A percentile compares a stretch with the other conserved stretches of the same genome.
Conservation (phyloP, 2,888 invertebrate species). For the Graphium colonna region DNA sequence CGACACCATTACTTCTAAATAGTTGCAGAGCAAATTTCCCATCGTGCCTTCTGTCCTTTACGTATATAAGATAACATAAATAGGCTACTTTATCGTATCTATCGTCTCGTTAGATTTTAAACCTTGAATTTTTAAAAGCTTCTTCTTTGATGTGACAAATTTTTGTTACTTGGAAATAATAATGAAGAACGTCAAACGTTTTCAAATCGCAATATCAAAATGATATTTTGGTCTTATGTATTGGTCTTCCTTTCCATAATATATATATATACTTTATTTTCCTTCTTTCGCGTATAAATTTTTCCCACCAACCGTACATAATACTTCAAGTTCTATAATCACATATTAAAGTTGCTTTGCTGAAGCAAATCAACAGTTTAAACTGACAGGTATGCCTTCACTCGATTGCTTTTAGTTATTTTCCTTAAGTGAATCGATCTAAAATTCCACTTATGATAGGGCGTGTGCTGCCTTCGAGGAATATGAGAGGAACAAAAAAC, state of each 20-base stretch:
- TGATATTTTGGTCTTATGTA: too few relatives aligned
- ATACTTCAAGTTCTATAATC: not conserved
- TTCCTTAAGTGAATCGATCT: not conserved
- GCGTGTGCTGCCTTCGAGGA: conserved; percentile 6
- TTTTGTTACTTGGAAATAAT: too few relatives aligned
- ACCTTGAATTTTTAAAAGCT: too few relatives aligned
- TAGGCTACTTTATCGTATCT: too few relatives aligned
- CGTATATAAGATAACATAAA: too few relatives aligned
- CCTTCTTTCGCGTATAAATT: too few relatives aligned
- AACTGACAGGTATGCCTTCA: conserved; percentile 16
- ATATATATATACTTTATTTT: too few relatives aligned
- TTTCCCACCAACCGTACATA: not conserved
- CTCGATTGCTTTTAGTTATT: conserved; percentile 8
- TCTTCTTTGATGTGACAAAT: too few relatives aligned
- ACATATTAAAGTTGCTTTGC: conserved; percentile 7
- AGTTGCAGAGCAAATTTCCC: conserved; percentile 7
- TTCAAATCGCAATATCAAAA: too few relatives aligned
- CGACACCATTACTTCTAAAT: conserved; percentile 7
- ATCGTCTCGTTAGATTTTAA: too few relatives aligned
- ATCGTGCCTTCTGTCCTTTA: not conserved
- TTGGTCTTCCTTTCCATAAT: too few relatives aligned
- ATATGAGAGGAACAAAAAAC: not conserved
- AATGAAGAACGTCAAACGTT: too few relatives aligned
- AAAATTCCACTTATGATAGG: conserved; percentile 14
- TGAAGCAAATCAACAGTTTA: conserved; percentile 9